Evolutionary conservation across 2,797 vertebrate species (phyloP).

Genomic region (Onychomys arenicola): DNA sequence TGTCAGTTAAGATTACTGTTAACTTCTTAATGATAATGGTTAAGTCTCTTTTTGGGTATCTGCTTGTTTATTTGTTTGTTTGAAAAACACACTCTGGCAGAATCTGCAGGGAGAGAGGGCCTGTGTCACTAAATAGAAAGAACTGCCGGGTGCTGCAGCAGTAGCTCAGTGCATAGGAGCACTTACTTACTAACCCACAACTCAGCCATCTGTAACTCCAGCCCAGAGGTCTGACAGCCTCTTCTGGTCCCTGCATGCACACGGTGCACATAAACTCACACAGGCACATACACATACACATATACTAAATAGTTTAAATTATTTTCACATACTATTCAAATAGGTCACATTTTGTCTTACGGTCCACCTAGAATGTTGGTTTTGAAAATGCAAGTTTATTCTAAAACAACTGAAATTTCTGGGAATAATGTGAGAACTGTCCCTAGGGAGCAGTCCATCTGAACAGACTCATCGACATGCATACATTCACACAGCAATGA

Average conservation of each 20-base stretch:
- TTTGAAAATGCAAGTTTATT: slow-evolving; percentile 5
- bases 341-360: neutral
- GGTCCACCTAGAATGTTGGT: neutral
- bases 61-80: neutral
- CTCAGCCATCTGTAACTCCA: neutral
- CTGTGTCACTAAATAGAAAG: neutral
- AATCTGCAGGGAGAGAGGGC: neutral
- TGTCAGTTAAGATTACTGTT: neutral
- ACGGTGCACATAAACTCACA: neutral
- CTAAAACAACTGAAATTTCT: neutral
- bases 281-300: neutral
- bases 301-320: neutral
- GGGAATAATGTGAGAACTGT: neutral
- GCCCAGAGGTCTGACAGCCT: neutral
- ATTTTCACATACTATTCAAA: neutral
- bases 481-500: neutral
- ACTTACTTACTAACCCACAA: neutral
- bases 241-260: neutral
- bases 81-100: neutral
- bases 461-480: neutral
- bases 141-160: neutral
- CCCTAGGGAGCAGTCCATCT: neutral
- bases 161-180: neutral
- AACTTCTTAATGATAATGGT: neutral
- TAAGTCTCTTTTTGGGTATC: neutral